These are phyloP conservation scores for Cancer borealis DNA, from an alignment of 2,888 invertebrate genomes.

Conservation along the genomic window DNA sequence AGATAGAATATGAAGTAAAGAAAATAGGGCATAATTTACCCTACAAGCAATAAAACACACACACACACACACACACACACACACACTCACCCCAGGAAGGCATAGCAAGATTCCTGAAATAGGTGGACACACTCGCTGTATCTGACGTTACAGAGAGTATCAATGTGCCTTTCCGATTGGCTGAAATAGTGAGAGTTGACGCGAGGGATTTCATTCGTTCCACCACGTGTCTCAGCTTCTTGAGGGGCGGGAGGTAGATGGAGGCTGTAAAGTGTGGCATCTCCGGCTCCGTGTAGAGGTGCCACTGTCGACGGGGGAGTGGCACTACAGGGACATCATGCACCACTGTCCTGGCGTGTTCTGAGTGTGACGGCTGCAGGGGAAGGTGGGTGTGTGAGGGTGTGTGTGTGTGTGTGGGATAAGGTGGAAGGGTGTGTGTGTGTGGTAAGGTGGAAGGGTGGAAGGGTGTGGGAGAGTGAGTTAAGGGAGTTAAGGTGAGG, in stretches of 20 bases:
- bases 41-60: neutral
- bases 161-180: conserved; percentile 86
- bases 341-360: conserved; percentile 86
- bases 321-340: conserved; percentile 92
- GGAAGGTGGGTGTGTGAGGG: neutral
- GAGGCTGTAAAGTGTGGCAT: conserved; percentile 85
- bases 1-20: too few relatives aligned
- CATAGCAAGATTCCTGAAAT: conserved; percentile 31
- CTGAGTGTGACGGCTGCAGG: conserved; percentile 83
- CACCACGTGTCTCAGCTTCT: conserved; percentile 88
- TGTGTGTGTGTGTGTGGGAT: neutral
- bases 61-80: neutral
- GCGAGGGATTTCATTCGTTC: conserved; percentile 92
- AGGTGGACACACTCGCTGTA: conserved; percentile 84
- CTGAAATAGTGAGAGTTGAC: conserved; percentile 86
- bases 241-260: conserved; percentile 90
- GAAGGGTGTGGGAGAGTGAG: neutral
- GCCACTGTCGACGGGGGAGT: conserved; percentile 88
- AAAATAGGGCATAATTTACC: neutral
- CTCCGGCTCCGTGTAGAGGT: conserved; percentile 87
- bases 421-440: neutral
- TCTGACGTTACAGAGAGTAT: conserved; percentile 89
- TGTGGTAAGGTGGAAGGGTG: neutral
- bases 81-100: neutral
- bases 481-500: too few relatives aligned